These are phyloP conservation scores for Ammodramus savannarum DNA, from an alignment of 2,113 vertebrate genomes.

Conservation along the genomic window DNA sequence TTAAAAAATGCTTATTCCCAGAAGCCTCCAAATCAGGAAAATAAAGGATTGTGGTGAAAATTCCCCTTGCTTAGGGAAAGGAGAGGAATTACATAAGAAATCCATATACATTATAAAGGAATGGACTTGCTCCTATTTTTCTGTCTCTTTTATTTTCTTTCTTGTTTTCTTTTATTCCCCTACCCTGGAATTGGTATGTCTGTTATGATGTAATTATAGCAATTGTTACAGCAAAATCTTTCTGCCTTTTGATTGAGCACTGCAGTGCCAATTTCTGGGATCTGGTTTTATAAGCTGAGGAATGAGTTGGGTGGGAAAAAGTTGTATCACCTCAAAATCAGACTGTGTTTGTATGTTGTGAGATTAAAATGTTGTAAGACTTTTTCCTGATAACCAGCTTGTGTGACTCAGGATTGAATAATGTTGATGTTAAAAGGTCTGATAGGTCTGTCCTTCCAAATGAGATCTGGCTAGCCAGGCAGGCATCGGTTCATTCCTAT, in stretches of 20 bases:
- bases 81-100: neutral
- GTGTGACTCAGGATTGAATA: neutral
- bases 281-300: neutral
- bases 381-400: neutral
- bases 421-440: conserved; percentile 6
- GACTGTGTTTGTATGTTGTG: neutral
- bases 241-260: neutral
- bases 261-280: neutral
- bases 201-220: neutral
- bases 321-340: neutral
- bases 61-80: neutral
- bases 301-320: neutral
- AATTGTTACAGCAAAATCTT: neutral
- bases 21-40: neutral
- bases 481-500: neutral
- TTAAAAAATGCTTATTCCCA: neutral
- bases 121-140: neutral
- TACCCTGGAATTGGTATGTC: neutral
- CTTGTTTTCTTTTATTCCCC: neutral
- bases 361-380: neutral
- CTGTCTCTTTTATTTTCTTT: rapidly evolving
- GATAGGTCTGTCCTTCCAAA: conserved; percentile 3
- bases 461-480: neutral
- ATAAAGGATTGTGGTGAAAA: neutral
- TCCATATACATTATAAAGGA: neutral